Evolutionary conservation across 1,140 invertebrate genomes (phyloP).

Genomic region (Melanaphis sacchari): DNA sequence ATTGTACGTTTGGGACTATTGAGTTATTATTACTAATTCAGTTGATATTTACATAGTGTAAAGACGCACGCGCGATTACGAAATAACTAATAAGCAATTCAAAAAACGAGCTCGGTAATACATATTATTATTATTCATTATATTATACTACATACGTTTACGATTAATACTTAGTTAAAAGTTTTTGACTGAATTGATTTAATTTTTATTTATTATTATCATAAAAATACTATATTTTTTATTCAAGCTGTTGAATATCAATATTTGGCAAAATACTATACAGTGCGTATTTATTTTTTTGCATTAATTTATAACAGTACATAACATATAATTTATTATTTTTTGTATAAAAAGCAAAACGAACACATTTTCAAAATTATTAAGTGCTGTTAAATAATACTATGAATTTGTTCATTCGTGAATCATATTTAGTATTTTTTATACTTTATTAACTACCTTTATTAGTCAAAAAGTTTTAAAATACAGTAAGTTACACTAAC

Average conservation of each 20-base stretch:
- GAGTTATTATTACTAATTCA: not conserved
- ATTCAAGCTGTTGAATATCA: not conserved
- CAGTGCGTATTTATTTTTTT: not conserved
- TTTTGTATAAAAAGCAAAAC: not conserved
- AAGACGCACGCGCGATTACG: not conserved
- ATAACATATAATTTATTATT: not conserved
- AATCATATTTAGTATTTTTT: not conserved
- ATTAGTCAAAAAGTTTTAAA: constrained; percentile 2
- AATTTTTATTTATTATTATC: not conserved
- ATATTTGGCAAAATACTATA: not conserved
- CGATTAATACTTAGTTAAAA: not conserved
- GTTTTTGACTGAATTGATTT: not conserved
- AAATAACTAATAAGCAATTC: not conserved
- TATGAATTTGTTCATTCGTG: not conserved
- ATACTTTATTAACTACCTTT: not conserved
- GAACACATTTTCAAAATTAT: not conserved
- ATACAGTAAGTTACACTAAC: not conserved
- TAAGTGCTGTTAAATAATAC: not conserved
- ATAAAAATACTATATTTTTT: not conserved
- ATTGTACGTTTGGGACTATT: not conserved
- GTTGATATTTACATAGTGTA: not conserved
- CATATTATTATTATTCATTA: not conserved
- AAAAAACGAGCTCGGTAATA: not conserved
- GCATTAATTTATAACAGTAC: not conserved
- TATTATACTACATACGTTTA: not conserved